Conservation (phyloP, 1,140 invertebrate genomes). For the Drepana arcuata region DNA sequence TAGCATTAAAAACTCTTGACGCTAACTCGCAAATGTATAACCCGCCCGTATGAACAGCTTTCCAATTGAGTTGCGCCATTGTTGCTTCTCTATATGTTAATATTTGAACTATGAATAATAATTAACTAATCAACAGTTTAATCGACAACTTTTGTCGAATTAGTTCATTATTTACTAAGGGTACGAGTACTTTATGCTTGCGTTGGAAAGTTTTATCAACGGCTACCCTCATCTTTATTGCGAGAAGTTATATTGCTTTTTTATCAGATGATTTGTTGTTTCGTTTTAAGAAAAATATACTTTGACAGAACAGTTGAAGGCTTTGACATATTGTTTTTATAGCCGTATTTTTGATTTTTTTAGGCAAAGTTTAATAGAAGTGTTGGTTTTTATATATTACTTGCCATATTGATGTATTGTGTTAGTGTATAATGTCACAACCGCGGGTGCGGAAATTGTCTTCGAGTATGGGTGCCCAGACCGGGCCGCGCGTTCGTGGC, state of each 20-base stretch:
- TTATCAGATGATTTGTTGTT: too few relatives aligned
- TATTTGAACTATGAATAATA: neutral
- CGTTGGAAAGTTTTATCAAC: too few relatives aligned
- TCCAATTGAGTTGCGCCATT: slow-evolving; percentile 22
- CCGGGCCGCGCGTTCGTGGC: neutral
- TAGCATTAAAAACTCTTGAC: slow-evolving; percentile 4
- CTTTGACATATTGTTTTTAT: slow-evolving; percentile 24
- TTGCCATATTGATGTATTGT: neutral
- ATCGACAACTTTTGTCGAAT: too few relatives aligned
- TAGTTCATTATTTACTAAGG: too few relatives aligned
- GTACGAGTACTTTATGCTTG: too few relatives aligned
- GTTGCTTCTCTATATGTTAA: neutral
- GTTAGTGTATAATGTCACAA: slow-evolving; percentile 16
- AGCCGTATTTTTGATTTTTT: slow-evolving; percentile 17
- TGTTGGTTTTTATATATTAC: slow-evolving; percentile 1
- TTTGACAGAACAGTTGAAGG: slow-evolving; percentile 26
- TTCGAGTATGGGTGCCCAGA: neutral
- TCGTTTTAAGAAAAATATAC: too few relatives aligned
- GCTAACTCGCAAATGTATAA: slow-evolving; percentile 13
- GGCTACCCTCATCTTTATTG: too few relatives aligned
- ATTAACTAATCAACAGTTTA: too few relatives aligned
- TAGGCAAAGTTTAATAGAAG: slow-evolving; percentile 7
- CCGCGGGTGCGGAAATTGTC: slow-evolving; percentile 8
- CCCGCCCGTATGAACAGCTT: slow-evolving; percentile 11
- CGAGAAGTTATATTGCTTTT: too few relatives aligned